Evolutionary conservation across 2,797 vertebrate genomes (phyloP), one percentile per base, ranked within the genome.

Genomic region (Streptopelia turtur): DNA sequence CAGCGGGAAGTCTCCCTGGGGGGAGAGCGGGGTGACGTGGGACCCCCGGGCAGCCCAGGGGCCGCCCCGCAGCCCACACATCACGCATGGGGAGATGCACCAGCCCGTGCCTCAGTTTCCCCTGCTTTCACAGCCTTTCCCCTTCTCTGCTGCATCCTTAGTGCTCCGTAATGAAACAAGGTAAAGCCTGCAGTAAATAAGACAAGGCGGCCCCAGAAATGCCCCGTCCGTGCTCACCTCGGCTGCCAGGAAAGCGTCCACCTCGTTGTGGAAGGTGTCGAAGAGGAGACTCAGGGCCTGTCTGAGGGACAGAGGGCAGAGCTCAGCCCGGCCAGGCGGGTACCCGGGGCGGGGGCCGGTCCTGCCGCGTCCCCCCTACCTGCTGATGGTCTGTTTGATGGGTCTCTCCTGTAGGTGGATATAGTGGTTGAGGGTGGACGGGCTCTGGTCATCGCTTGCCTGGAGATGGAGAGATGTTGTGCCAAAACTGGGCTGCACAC

Each of bases 351-450:
- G 47, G 16, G 20, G 9, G 1, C 8, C 0, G 1, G 14, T 37
- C 12, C 39, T 17, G 1, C 63, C 0, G 0, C 3, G 7, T 9
- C 33, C 60, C 47, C 69, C 11, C 27, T 77, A 99, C 99, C 99
- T 99, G 97, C 99, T 99, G 95, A 99, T 98, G 6, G 99, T 99
- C 97, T 99, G 99, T 86, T 99, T 99, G 97, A 99, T 98, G 41
- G 99, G 99, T 52, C 99, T 98, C 96, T 99, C 99, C 95, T 99
- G 99, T 74, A 99, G 98, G 75, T 99, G 98, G 96, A 99, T 97
- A 97, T 97, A 97, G 97, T 99, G 99, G 98, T 99, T 99, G 98
- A 99, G 98, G 31, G 98, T 98, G 78, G 99, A 99, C 3, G 97
- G 93, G n/a, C 97, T 98, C 69, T 98, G 98, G 55, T 99, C 99